A percentile compares a stretch with the other conserved stretches of the same genome.
These are phyloP conservation scores for Notodonta ziczac DNA, from an alignment of 2,888 invertebrate species.

Conservation along the genomic window DNA sequence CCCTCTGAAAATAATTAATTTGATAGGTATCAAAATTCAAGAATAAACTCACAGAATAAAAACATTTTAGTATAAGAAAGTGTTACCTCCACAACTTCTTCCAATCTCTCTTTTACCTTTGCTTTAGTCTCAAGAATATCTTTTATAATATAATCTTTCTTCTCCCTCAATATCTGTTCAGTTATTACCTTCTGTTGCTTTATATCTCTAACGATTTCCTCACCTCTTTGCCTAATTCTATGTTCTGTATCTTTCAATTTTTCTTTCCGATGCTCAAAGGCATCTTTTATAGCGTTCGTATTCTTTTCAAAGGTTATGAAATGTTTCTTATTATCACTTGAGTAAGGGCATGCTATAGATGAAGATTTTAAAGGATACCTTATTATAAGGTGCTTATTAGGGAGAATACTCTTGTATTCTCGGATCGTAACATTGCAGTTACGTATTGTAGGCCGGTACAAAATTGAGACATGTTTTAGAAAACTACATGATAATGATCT, in stretches of 20 bases:
- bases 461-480: slow-evolving; percentile 50
- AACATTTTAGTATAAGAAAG: background rate
- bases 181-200: slow-evolving; percentile 75
- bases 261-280: slow-evolving; percentile 85
- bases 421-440: slow-evolving; percentile 44
- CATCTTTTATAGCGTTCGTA: slow-evolving; percentile 81
- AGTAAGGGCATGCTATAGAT: slow-evolving; percentile 58
- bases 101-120: slow-evolving; percentile 89
- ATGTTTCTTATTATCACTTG: slow-evolving; percentile 69
- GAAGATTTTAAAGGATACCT: slow-evolving; percentile 47
- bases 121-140: slow-evolving; percentile 89
- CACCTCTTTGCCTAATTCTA: slow-evolving; percentile 72
- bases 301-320: slow-evolving; percentile 75
- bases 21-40: slow-evolving; percentile 3
- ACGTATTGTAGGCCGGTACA: slow-evolving; percentile 39
- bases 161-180: slow-evolving; percentile 78
- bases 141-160: slow-evolving; percentile 86
- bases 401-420: slow-evolving; percentile 40
- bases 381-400: slow-evolving; percentile 39
- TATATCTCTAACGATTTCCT: slow-evolving; percentile 74
- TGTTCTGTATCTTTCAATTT: slow-evolving; percentile 85
- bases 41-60: too few relatives aligned
- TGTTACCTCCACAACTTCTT: slow-evolving; percentile 89
- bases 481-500: slow-evolving; percentile 54
- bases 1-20: slow-evolving; percentile 81